Conservation (phyloP, 2,113 vertebrate species). For the Chaetura pelagica region DNA sequence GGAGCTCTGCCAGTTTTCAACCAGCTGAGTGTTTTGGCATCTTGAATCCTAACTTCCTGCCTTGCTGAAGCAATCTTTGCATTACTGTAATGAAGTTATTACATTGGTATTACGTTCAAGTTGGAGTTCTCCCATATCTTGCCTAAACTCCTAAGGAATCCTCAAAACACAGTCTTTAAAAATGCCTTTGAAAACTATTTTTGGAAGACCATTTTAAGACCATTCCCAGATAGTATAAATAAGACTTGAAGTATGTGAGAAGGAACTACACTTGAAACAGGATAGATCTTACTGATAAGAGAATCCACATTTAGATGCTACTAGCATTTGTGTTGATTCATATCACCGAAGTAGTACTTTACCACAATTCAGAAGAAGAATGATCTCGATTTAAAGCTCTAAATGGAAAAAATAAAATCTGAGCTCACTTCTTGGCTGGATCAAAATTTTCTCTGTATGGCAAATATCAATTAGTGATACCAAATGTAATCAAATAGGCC, state of each 20-base stretch:
- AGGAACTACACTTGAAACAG: not conserved
- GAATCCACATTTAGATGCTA: not conserved
- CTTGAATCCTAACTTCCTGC: not conserved
- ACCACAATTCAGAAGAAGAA: not conserved
- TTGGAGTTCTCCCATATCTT: not conserved
- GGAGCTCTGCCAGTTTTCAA: conserved; percentile 13
- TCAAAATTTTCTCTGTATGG: not conserved
- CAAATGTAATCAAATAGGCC: not conserved
- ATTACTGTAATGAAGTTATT: not conserved
- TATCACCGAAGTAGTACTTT: not conserved
- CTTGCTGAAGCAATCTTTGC: not conserved
- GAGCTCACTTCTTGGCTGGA: not conserved
- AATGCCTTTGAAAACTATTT: not conserved
- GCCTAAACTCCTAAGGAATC: not conserved
- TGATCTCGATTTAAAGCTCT: not conserved
- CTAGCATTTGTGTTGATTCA: not conserved
- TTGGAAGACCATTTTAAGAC: conserved; percentile 5
- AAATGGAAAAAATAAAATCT: not conserved
- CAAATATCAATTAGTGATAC: not conserved
- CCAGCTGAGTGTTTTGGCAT: conserved; percentile 28
- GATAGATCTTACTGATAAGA: not conserved
- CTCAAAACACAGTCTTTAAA: not conserved
- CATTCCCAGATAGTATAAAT: not conserved
- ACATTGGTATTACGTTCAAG: not conserved
- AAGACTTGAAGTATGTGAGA: not conserved